Conservation (phyloP, 2,113 vertebrate species). For the Craseonycteris thonglongyai region DNA sequence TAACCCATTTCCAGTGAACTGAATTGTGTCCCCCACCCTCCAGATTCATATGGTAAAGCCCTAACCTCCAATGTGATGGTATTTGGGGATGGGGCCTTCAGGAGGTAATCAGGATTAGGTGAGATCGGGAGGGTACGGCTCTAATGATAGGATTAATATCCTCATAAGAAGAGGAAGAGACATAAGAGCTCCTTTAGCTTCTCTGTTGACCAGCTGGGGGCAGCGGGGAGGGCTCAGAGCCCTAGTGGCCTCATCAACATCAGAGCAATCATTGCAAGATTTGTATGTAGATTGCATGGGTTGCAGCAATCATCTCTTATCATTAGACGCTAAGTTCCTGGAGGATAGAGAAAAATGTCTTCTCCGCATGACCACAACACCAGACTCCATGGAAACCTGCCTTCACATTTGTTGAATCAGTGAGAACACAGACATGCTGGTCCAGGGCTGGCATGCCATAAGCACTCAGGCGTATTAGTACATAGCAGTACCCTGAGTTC, state of each 20-base stretch:
- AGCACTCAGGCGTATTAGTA: no score
- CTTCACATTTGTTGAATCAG: not conserved
- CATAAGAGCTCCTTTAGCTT: not conserved
- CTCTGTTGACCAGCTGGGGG: no score
- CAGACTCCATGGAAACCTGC: not conserved
- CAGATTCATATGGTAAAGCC: not conserved
- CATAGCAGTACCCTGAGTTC: not conserved
- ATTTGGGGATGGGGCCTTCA: not conserved
- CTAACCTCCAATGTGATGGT: fast-evolving
- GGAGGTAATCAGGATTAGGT: not conserved
- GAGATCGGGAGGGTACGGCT: not conserved
- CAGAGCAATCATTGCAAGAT: not conserved
- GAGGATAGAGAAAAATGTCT: not conserved
- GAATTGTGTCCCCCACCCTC: no score
- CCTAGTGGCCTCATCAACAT: not conserved
- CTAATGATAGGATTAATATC: not conserved
- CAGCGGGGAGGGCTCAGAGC: not conserved
- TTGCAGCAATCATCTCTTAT: not conserved
- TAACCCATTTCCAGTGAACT: not conserved
- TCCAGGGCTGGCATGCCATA: fast-evolving
- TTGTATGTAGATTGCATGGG: not conserved
- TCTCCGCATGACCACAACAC: fast-evolving
- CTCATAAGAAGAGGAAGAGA: not conserved
- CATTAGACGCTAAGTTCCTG: not conserved
- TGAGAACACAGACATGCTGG: fast-evolving